These are phyloP conservation scores for Orthosia cruda DNA, from an alignment of 2,888 invertebrate species.

Conservation along the genomic window DNA sequence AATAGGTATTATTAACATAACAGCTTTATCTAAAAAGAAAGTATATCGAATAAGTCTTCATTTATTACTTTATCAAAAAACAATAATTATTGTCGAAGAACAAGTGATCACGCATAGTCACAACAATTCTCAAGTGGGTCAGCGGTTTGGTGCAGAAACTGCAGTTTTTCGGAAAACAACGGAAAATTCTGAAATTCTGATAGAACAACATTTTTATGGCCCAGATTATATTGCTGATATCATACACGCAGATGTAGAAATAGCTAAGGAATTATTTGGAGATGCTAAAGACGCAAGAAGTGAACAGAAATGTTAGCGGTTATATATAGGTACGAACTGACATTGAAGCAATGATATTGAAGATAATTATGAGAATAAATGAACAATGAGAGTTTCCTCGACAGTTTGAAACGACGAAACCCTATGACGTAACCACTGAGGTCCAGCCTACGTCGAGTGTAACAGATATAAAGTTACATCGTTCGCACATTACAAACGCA, in stretches of 20 bases:
- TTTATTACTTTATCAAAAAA: slow-evolving; percentile 56
- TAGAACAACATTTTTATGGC: slow-evolving; percentile 42
- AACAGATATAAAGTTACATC: slow-evolving; percentile 83
- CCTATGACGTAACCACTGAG: slow-evolving; percentile 58
- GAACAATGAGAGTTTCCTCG: slow-evolving; percentile 53
- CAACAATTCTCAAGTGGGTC: slow-evolving; percentile 57
- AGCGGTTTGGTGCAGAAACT: slow-evolving; percentile 47
- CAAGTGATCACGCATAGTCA: slow-evolving; percentile 26
- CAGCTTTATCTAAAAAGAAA: slow-evolving; percentile 58
- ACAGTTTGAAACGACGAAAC: slow-evolving; percentile 39
- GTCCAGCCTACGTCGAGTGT: slow-evolving; percentile 54
- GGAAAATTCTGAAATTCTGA: slow-evolving; percentile 31
- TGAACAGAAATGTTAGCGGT: background rate
- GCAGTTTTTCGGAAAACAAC: slow-evolving; percentile 58
- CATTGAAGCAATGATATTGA: slow-evolving; percentile 58
- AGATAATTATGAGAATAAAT: slow-evolving; percentile 59
- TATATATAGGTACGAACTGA: slow-evolving; percentile 25
- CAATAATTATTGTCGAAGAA: slow-evolving; percentile 40
- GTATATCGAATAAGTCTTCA: slow-evolving; percentile 47
- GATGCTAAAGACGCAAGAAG: background rate
- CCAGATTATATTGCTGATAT: slow-evolving; percentile 59
- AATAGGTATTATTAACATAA: slow-evolving; percentile 43
- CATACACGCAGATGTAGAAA: slow-evolving; percentile 19
- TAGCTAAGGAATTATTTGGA: slow-evolving; percentile 21
- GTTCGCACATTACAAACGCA: slow-evolving; percentile 76